A percentile compares a stretch with the other conserved stretches of the same genome.
phyloP scores from a whole-genome alignment of 2,888 invertebrate genomes.

The Trisateles emortualis region DNA sequence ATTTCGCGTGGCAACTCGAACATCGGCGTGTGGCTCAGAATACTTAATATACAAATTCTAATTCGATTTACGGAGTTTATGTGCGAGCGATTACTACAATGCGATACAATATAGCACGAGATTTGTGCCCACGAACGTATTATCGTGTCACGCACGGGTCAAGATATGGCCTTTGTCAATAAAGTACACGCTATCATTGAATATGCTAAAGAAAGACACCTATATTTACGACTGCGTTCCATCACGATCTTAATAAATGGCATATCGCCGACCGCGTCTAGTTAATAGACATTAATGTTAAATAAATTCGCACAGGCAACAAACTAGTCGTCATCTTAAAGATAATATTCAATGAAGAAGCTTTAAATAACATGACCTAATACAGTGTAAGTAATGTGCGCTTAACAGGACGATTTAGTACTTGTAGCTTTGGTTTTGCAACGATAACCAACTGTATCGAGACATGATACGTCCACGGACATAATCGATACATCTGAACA shows the following conservation, averaged over 20 bases:
- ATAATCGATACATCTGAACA: conserved; percentile 63
- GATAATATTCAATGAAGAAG: conserved; percentile 63
- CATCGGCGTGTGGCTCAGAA: conserved; percentile 53
- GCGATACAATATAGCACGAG: conserved; percentile 23
- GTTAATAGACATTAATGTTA: conserved; percentile 50
- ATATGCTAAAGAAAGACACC: conserved; percentile 47
- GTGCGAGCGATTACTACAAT: conserved; percentile 45
- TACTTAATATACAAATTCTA: conserved; percentile 44
- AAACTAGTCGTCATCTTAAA: conserved; percentile 49
- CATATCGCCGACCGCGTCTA: conserved; percentile 40
- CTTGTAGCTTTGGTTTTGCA: conserved; percentile 51
- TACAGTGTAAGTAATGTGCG: conserved; percentile 57
- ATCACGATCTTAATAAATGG: conserved; percentile 50
- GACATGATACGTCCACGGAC: conserved; percentile 55
- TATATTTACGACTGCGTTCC: conserved; percentile 46
- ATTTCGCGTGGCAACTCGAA: conserved; percentile 52
- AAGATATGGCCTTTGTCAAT: conserved; percentile 45
- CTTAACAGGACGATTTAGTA: conserved; percentile 51
- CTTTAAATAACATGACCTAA: conserved; percentile 59
- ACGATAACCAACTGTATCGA: conserved; percentile 45
- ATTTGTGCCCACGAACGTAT: conserved; percentile 32
- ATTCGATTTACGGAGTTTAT: conserved; percentile 43
- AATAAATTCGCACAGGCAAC: conserved; percentile 50
- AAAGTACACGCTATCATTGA: conserved; percentile 43
- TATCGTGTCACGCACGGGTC: conserved; percentile 45